Evolutionary conservation across 2,888 invertebrate species (phyloP).

Genomic region (Callosobruchus maculatus): DNA sequence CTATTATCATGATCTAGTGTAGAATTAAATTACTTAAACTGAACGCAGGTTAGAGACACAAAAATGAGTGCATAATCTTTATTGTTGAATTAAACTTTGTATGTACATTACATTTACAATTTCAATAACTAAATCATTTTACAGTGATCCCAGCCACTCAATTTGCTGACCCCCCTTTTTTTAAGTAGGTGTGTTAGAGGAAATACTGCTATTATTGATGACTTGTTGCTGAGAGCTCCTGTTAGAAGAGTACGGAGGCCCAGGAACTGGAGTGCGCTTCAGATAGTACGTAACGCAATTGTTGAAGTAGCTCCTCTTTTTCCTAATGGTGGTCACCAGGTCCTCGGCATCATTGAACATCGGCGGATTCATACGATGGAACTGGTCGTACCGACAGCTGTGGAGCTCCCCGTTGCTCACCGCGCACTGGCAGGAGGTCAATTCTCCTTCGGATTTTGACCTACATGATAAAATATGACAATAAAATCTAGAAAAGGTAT

Average conservation of each 20-base stretch:
- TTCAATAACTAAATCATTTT: background rate
- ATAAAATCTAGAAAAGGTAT: no score
- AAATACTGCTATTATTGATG: background rate
- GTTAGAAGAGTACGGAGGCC: background rate
- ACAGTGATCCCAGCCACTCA: no score
- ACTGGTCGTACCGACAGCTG: conserved; percentile 16
- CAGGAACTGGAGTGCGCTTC: conserved; percentile 5
- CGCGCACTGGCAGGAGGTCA: conserved; percentile 27
- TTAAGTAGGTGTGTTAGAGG: background rate
- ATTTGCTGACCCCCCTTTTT: background rate
- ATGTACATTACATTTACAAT: background rate
- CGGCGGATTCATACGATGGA: conserved; percentile 7
- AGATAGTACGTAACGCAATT: conserved; percentile 40
- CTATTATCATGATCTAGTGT: no score
- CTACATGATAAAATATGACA: conserved; percentile 1
- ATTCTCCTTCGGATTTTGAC: conserved; percentile 34
- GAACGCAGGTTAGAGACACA: no score
- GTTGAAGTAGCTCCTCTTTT: conserved; percentile 33
- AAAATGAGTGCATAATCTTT: background rate
- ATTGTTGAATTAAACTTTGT: background rate
- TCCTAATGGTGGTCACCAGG: conserved; percentile 4
- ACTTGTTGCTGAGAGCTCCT: background rate
- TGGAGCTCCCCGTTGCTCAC: conserved; percentile 40
- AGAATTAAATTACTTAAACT: no score
- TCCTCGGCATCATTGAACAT: background rate